phyloP scores from a whole-genome alignment of 1,140 invertebrate genomes.

The Platyura marginata region DNA sequence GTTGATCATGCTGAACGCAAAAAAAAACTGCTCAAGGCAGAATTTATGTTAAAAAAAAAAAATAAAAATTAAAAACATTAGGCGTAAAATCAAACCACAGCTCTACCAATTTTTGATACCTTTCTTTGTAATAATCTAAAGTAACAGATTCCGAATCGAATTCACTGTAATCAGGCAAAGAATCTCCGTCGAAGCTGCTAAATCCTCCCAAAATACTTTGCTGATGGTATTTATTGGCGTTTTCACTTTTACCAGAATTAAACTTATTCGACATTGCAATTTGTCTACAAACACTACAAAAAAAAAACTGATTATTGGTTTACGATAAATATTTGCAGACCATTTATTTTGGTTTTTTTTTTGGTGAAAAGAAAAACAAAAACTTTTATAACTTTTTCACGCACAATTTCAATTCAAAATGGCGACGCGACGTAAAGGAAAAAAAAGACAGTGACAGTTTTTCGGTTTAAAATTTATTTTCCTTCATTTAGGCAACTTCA shows the following conservation, averaged over 20 bases:
- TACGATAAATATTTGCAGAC: too few relatives aligned
- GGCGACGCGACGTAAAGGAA: too few relatives aligned
- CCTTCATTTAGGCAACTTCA: too few relatives aligned
- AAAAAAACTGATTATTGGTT: too few relatives aligned
- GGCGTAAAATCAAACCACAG: slow-evolving; percentile 5
- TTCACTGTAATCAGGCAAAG: slow-evolving; percentile 33
- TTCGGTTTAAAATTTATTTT: too few relatives aligned
- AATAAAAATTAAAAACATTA: background rate
- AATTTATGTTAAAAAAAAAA: background rate
- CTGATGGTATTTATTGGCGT: slow-evolving; percentile 3
- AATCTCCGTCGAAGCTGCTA: slow-evolving; percentile 31
- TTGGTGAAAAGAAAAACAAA: too few relatives aligned
- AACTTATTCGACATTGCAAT: background rate
- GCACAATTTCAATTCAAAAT: too few relatives aligned
- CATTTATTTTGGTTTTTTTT: too few relatives aligned
- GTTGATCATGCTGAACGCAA: background rate
- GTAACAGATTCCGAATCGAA: slow-evolving; percentile 33
- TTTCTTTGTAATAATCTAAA: slow-evolving; percentile 29
- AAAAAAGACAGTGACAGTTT: too few relatives aligned
- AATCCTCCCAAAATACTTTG: slow-evolving; percentile 25
- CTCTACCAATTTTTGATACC: slow-evolving; percentile 14
- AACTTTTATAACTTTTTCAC: too few relatives aligned
- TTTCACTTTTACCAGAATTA: background rate
- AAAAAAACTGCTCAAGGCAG: background rate
- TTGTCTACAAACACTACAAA: too few relatives aligned